phyloP scores from a whole-genome alignment of 1,140 invertebrate genomes.

The Zaprionus gabonicus region DNA sequence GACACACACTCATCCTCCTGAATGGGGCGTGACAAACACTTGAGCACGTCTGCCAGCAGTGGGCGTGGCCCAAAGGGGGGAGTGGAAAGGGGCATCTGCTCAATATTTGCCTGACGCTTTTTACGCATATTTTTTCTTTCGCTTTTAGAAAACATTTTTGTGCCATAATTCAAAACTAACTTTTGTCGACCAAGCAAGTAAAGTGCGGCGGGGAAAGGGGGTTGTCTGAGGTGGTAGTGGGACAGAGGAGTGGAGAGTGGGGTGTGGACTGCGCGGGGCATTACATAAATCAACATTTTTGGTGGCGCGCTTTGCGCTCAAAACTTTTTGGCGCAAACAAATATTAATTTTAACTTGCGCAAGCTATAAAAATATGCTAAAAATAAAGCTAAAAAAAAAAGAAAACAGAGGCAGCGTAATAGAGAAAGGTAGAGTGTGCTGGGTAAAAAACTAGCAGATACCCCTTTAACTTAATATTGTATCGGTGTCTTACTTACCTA shows the following conservation, averaged over 20 bases:
- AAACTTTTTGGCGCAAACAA: conserved; percentile 76
- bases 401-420: neutral
- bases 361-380: conserved; percentile 52
- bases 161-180: conserved; percentile 79
- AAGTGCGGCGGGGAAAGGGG: neutral
- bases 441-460: neutral
- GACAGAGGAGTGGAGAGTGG: neutral
- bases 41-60: conserved; percentile 41
- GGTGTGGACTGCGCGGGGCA: conserved; percentile 2
- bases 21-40: conserved; percentile 38
- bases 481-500: too few relatives aligned
- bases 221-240: neutral
- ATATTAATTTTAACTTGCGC: conserved; percentile 80
- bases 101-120: conserved; percentile 39
- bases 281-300: conserved; percentile 81
- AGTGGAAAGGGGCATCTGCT: neutral
- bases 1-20: neutral
- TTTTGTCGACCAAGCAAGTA: conserved; percentile 38
- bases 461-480: too few relatives aligned
- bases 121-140: conserved; percentile 37
- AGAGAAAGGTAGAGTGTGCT: neutral
- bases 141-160: conserved; percentile 43
- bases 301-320: conserved; percentile 29
- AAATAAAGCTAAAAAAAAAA: conserved; percentile 37
- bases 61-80: too few relatives aligned